Evolutionary conservation across 1,140 invertebrate species (phyloP).

Genomic region (Pseudobourletiella spinata): DNA sequence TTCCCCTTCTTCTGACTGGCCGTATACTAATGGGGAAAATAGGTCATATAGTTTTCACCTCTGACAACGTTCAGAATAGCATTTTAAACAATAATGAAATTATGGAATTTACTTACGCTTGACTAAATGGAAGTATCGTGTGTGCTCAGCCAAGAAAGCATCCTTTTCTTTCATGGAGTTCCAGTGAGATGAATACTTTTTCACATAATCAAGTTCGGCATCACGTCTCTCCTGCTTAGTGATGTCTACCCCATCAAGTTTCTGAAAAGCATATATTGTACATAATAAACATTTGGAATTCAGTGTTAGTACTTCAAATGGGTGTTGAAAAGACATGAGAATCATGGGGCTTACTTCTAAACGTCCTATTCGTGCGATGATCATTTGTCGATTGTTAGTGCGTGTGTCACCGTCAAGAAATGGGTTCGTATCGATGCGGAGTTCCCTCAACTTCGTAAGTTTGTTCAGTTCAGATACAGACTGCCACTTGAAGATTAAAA

Average conservation of each 20-base stretch:
- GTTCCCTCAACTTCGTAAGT: constrained; percentile 55
- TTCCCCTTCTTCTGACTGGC: constrained; percentile 63
- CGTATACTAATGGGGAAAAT: constrained; percentile 48
- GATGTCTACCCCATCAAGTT: constrained; percentile 60
- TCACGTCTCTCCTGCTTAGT: constrained; percentile 58
- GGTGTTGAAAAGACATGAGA: too few relatives aligned
- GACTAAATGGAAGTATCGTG: constrained; percentile 56
- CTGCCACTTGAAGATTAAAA: constrained; percentile 54
- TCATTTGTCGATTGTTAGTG: constrained; percentile 61
- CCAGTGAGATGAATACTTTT: constrained; percentile 66
- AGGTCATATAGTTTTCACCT: constrained; percentile 12
- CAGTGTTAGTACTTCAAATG: neutral
- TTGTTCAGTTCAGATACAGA: constrained; percentile 76
- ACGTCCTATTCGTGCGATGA: constrained; percentile 61
- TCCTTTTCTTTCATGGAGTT: constrained; percentile 42
- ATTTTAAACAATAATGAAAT: too few relatives aligned
- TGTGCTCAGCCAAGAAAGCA: constrained; percentile 59
- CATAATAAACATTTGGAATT: neutral
- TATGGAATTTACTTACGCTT: too few relatives aligned
- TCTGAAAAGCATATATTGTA: constrained; percentile 42
- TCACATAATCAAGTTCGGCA: constrained; percentile 82
- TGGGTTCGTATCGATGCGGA: constrained; percentile 65
- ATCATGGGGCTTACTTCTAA: constrained; percentile 54
- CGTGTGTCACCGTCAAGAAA: constrained; percentile 54
- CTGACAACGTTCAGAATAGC: too few relatives aligned